These are phyloP conservation scores for Meteorus colon DNA, from an alignment of 2,888 invertebrate species.

Conservation along the genomic window DNA sequence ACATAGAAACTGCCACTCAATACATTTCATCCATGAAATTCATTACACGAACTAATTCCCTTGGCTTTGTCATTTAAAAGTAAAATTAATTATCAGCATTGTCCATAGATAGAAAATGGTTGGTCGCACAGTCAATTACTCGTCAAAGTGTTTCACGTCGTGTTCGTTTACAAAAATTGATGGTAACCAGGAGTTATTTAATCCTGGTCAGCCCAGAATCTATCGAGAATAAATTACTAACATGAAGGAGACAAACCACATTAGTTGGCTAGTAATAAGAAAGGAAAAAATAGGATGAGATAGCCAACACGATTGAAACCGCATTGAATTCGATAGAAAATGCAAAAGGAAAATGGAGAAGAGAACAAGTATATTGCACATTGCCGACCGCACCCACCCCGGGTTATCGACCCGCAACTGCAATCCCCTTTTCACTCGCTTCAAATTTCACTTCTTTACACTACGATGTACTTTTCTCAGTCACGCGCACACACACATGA, in stretches of 20 bases:
- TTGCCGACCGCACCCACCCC: slow-evolving; percentile 66
- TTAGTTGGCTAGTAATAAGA: neutral
- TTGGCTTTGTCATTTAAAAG: neutral
- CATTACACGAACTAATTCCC: neutral
- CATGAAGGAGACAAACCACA: neutral
- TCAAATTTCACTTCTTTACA: slow-evolving; percentile 60
- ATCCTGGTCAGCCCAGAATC: neutral
- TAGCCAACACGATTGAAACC: neutral
- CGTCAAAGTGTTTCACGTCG: neutral
- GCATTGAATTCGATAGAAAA: slow-evolving; percentile 34
- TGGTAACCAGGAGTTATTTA: neutral
- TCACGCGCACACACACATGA: slow-evolving; percentile 14
- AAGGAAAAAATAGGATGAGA: neutral
- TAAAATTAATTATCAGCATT: neutral
- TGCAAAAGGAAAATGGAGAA: slow-evolving; percentile 54
- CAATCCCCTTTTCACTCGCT: slow-evolving; percentile 57
- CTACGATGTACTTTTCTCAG: slow-evolving; percentile 21
- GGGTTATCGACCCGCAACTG: slow-evolving; percentile 65
- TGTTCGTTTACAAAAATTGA: neutral
- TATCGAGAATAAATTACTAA: neutral
- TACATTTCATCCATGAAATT: neutral
- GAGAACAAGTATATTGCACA: slow-evolving; percentile 55
- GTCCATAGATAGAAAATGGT: neutral
- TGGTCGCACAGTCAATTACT: neutral
- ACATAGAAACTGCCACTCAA: neutral